Conservation (phyloP, 2,113 vertebrate genomes). For the Diglossa brunneiventris region DNA sequence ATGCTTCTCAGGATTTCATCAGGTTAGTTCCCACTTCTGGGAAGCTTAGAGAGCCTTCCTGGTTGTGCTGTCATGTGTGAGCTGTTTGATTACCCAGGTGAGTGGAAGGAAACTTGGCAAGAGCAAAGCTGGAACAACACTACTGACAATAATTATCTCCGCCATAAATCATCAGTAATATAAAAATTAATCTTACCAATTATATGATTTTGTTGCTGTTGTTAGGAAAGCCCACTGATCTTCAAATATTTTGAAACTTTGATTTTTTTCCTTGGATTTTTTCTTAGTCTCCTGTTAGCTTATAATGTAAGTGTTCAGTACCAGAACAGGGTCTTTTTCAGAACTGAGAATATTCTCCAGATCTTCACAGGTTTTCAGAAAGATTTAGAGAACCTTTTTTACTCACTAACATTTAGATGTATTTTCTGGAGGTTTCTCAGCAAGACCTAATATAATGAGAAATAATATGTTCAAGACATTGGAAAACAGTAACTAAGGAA, state of each 20-base stretch:
- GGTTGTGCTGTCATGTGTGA: not conserved
- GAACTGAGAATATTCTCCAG: not conserved
- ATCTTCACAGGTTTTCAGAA: not conserved
- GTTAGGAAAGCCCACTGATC: not conserved
- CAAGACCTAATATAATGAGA: not conserved
- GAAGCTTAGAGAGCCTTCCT: not conserved
- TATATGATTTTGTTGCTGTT: not conserved
- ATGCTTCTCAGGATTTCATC: not conserved
- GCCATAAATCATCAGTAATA: not conserved
- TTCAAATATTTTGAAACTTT: not conserved
- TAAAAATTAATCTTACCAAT: not conserved
- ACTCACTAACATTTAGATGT: not conserved
- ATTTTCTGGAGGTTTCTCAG: not conserved
- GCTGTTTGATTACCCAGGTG: fast-evolving
- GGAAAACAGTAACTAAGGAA: not conserved
- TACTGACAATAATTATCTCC: not conserved
- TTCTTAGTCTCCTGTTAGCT: not conserved
- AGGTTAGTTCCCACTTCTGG: not conserved
- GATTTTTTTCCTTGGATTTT: not conserved
- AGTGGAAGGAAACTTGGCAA: not conserved
- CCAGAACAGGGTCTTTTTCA: not conserved
- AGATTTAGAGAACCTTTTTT: not conserved
- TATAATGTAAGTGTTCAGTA: not conserved
- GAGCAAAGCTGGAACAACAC: not conserved
- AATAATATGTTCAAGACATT: not conserved